Evolutionary conservation across 2,888 invertebrate species (phyloP).

Genomic region (Caradrina kadenii): DNA sequence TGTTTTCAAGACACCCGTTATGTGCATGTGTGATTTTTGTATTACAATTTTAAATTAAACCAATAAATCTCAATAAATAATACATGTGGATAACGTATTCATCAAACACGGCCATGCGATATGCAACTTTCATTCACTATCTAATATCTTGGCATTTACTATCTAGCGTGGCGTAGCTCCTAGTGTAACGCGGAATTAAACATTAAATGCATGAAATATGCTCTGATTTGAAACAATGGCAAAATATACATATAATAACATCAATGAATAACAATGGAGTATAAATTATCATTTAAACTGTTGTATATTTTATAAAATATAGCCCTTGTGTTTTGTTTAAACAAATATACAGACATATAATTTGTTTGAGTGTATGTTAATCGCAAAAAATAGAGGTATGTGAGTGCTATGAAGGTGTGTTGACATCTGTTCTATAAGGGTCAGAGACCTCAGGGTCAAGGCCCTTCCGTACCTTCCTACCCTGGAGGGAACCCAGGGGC

Average conservation of each 20-base stretch:
- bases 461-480: neutral
- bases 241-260: constrained; percentile 91
- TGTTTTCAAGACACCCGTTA: constrained; percentile 65
- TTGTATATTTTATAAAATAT: constrained; percentile 90
- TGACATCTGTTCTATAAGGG: constrained; percentile 9
- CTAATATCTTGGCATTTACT: constrained; percentile 34
- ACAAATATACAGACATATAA: constrained; percentile 75
- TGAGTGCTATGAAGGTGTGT: neutral
- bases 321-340: constrained; percentile 84
- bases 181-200: constrained; percentile 77
- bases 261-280: constrained; percentile 91
- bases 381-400: constrained; percentile 49
- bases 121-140: constrained; percentile 35
- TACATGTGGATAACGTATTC: constrained; percentile 20
- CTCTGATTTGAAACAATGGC: constrained; percentile 91
- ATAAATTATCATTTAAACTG: constrained; percentile 91
- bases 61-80: constrained; percentile 74
- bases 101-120: constrained; percentile 11
- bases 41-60: constrained; percentile 77
- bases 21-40: constrained; percentile 68
- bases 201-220: constrained; percentile 91
- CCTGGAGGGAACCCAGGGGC: neutral
- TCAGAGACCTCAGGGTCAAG: constrained; percentile 11
- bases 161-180: constrained; percentile 60
- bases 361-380: constrained; percentile 78